Conservation (phyloP, 2,113 vertebrate genomes). For the Orycteropus afer region DNA sequence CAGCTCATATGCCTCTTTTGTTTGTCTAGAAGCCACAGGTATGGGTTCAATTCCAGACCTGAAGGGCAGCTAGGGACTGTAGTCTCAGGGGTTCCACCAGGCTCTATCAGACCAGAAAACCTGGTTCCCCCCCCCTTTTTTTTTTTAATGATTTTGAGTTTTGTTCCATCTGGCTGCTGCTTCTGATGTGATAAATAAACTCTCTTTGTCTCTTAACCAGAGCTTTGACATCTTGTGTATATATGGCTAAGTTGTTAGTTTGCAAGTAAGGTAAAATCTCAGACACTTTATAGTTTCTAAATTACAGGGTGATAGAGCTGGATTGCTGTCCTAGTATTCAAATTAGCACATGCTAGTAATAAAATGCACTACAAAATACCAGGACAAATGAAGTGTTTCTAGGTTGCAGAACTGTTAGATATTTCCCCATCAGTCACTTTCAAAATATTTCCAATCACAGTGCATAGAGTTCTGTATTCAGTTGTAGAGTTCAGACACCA, state of each 20-base stretch:
- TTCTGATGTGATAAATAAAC: background rate
- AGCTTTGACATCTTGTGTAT: background rate
- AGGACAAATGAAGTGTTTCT: background rate
- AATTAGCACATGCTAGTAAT: slow-evolving; percentile 11
- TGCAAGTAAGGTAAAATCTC: background rate
- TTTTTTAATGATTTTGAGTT: no score
- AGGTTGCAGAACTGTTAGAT: background rate
- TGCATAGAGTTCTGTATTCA: slow-evolving; percentile 7
- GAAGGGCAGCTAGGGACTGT: no score
- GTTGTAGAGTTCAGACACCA: background rate
- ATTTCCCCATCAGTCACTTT: slow-evolving; percentile 38
- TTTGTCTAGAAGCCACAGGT: no score
- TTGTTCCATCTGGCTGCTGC: background rate
- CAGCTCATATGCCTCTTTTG: no score
- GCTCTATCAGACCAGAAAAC: no score
- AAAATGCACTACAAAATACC: background rate
- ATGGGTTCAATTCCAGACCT: no score
- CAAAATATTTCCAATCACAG: slow-evolving; percentile 36
- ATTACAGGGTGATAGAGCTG: background rate
- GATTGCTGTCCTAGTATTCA: background rate
- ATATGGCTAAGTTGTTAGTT: background rate
- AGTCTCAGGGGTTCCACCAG: no score
- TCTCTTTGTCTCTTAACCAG: background rate
- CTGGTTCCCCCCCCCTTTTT: no score
- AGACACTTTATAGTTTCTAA: background rate